These are phyloP conservation scores for Condylura cristata DNA, from an alignment of 2,113 vertebrate species.

Conservation along the genomic window DNA sequence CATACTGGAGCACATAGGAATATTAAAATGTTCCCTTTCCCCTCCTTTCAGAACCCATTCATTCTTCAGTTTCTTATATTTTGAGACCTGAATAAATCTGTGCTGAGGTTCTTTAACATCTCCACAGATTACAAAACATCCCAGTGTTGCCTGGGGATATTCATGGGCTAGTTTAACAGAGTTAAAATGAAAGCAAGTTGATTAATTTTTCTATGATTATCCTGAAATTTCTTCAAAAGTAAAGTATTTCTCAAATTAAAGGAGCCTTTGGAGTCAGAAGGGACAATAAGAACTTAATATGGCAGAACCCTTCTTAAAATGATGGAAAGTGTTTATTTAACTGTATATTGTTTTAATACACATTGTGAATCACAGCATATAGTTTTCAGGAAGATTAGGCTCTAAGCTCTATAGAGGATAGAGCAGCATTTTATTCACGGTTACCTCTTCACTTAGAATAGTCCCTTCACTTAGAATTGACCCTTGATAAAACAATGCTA, in stretches of 20 bases:
- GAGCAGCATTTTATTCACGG: background rate
- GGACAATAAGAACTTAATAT: background rate
- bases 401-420: background rate
- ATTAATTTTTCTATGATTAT: background rate
- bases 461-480: background rate
- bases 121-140: background rate
- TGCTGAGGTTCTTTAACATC: background rate
- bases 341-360: background rate
- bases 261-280: background rate
- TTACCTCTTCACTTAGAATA: background rate
- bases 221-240: background rate
- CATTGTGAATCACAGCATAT: background rate
- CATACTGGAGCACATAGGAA: background rate
- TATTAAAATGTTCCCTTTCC: background rate
- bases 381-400: background rate
- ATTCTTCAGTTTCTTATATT: background rate
- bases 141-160: background rate
- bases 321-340: background rate
- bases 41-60: background rate
- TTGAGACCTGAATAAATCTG: background rate
- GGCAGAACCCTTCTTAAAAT: background rate
- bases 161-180: background rate
- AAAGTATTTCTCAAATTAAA: conserved; percentile 7
- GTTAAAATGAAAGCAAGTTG: background rate
- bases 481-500: background rate